These are phyloP conservation scores for Helostoma temminkii DNA, from an alignment of 2,797 vertebrate genomes.

Conservation along the genomic window DNA sequence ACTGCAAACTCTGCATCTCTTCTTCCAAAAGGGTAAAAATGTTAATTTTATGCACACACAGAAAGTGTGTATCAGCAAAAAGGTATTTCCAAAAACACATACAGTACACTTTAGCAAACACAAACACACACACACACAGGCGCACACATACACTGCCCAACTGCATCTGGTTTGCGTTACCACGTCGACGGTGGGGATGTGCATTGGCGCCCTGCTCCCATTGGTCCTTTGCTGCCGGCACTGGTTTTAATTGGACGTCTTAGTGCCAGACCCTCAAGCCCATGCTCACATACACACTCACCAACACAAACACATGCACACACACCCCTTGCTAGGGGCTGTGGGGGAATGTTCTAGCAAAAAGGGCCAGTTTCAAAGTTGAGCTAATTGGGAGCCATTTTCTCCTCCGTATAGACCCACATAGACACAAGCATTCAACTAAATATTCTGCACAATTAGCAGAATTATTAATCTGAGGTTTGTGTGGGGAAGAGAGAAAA, in stretches of 20 bases:
- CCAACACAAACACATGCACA: conserved; percentile 34
- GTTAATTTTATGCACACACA: conserved; percentile 54
- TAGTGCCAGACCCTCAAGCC: conserved; percentile 80
- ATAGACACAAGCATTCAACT: conserved; percentile 54
- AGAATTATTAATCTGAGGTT: conserved; percentile 69
- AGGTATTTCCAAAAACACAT: conserved; percentile 65
- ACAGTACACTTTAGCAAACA: conserved; percentile 55
- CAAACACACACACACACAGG: conserved; percentile 16
- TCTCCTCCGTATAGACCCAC: conserved; percentile 53
- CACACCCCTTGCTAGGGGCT: conserved; percentile 60
- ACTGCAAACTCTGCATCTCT: conserved; percentile 61
- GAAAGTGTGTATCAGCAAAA: conserved; percentile 66
- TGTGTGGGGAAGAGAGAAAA: conserved; percentile 3
- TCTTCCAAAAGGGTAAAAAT: conserved; percentile 53
- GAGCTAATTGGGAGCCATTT: conserved; percentile 76
- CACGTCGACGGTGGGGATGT: conserved; percentile 80
- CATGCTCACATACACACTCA: conserved; percentile 22
- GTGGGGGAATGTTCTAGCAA: conserved; percentile 44
- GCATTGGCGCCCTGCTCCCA: conserved; percentile 75
- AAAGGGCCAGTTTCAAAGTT: conserved; percentile 82
- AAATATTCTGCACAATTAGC: conserved; percentile 72
- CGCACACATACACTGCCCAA: conserved; percentile 45
- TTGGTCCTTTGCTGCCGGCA: conserved; percentile 81
- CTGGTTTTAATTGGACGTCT: conserved; percentile 81
- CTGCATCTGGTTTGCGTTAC: conserved; percentile 86